phyloP scores from a whole-genome alignment of 1,140 invertebrate species.

The Frieseomelitta varia region DNA sequence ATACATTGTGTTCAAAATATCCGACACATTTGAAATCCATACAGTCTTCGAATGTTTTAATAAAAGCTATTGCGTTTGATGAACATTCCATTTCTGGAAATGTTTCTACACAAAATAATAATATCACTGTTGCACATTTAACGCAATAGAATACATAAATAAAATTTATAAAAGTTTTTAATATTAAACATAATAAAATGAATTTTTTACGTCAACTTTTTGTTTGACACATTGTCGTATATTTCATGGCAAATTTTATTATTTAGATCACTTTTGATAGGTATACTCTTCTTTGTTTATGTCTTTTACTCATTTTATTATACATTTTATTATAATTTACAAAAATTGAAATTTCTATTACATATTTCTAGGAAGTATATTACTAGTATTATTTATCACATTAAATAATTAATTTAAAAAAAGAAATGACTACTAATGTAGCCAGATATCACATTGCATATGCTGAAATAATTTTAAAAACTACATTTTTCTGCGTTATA shows the following conservation, averaged over 20 bases:
- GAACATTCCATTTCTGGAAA: constrained; percentile 50
- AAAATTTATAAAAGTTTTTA: constrained; percentile 31
- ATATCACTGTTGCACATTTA: constrained; percentile 3
- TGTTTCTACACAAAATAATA: constrained; percentile 27
- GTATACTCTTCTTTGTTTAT: background rate
- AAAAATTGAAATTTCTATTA: constrained; percentile 32
- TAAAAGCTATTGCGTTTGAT: constrained; percentile 55
- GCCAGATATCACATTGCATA: constrained; percentile 53
- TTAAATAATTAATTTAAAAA: constrained; percentile 19
- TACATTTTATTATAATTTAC: background rate
- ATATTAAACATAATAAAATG: constrained; percentile 15
- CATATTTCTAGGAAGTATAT: constrained; percentile 1
- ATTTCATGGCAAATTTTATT: constrained; percentile 2
- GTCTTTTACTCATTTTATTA: background rate
- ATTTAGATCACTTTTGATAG: background rate
- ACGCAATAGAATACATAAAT: constrained; percentile 13
- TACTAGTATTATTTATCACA: constrained; percentile 56
- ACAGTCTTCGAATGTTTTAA: constrained; percentile 58
- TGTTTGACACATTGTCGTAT: constrained; percentile 16
- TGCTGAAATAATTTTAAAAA: constrained; percentile 1
- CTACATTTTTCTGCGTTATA: background rate
- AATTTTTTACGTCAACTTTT: background rate
- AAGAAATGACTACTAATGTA: constrained; percentile 12
- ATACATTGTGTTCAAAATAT: constrained; percentile 57
- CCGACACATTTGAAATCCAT: constrained; percentile 42